phyloP scores from a whole-genome alignment of 2,113 vertebrate species.

The Aphelocoma coerulescens region DNA sequence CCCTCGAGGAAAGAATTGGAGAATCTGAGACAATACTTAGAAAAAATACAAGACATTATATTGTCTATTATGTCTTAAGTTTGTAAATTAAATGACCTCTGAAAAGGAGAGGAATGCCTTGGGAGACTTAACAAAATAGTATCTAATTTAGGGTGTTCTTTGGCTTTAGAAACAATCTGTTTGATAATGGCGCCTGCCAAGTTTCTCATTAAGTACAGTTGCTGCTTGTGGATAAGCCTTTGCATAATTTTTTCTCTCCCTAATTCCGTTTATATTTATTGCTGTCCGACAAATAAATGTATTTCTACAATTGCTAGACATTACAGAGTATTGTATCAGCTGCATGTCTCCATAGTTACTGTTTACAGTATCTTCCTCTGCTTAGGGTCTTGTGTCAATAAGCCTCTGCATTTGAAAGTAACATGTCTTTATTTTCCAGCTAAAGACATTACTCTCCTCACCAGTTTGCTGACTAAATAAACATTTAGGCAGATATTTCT shows the following conservation, averaged over 20 bases:
- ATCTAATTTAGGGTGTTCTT: not conserved
- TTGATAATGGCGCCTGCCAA: not conserved
- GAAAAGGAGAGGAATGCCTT: not conserved
- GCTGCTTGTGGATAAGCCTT: not conserved
- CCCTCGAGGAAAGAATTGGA: not conserved
- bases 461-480: not conserved
- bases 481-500: not conserved
- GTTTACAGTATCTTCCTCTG: not conserved
- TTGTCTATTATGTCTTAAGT: not conserved
- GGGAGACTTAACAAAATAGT: not conserved
- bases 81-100: not conserved
- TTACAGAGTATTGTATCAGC: not conserved
- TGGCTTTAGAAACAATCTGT: not conserved
- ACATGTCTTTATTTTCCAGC: not conserved
- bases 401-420: not conserved
- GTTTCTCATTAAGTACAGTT: not conserved
- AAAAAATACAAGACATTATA: not conserved
- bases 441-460: not conserved
- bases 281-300: not conserved
- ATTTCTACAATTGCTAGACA: not conserved
- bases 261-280: not conserved
- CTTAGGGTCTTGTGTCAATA: not conserved
- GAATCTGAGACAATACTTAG: not conserved
- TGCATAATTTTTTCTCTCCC: not conserved
- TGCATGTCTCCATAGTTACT: not conserved